Evolutionary conservation across 2,797 vertebrate genomes (phyloP).

Genomic region (Lagodon rhomboides): DNA sequence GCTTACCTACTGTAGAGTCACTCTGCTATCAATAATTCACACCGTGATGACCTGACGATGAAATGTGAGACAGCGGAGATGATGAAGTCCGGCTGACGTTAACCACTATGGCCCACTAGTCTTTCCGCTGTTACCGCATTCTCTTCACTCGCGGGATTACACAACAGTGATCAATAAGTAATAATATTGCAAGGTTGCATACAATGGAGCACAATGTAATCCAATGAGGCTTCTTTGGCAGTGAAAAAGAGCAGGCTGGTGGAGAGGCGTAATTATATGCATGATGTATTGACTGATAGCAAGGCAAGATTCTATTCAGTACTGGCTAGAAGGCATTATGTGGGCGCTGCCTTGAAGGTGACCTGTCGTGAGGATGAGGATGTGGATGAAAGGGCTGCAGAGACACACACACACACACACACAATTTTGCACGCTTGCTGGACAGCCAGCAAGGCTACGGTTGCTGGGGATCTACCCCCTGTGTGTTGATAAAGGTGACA

Average conservation of each 20-base stretch:
- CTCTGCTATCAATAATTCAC: slow-evolving; percentile 72
- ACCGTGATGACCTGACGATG: slow-evolving; percentile 31
- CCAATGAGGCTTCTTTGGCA: slow-evolving; percentile 23
- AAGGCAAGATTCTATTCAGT: slow-evolving; percentile 45
- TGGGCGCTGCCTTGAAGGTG: slow-evolving; percentile 60
- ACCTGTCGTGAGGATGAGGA: slow-evolving; percentile 38
- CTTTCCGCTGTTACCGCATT: slow-evolving; percentile 21
- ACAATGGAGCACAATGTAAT: slow-evolving; percentile 24
- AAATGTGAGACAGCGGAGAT: slow-evolving; percentile 60
- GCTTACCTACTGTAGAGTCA: slow-evolving; percentile 23
- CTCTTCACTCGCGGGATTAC: slow-evolving; percentile 46
- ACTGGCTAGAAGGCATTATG: slow-evolving; percentile 44
- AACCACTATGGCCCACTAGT: slow-evolving; percentile 19
- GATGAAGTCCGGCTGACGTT: slow-evolving; percentile 48
- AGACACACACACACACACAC: not conserved
- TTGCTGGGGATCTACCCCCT: not conserved
- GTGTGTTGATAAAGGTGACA: slow-evolving; percentile 14
- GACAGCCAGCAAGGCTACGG: not conserved
- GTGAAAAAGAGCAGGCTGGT: slow-evolving; percentile 40
- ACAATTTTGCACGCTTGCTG: not conserved
- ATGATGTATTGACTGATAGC: slow-evolving; percentile 53
- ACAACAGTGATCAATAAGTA: slow-evolving; percentile 68
- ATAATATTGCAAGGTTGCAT: slow-evolving; percentile 31
- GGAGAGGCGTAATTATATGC: slow-evolving; percentile 52
- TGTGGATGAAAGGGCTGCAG: slow-evolving; percentile 12